Conservation (phyloP, 2,113 vertebrate species). For the Seriola quinqueradiata region DNA sequence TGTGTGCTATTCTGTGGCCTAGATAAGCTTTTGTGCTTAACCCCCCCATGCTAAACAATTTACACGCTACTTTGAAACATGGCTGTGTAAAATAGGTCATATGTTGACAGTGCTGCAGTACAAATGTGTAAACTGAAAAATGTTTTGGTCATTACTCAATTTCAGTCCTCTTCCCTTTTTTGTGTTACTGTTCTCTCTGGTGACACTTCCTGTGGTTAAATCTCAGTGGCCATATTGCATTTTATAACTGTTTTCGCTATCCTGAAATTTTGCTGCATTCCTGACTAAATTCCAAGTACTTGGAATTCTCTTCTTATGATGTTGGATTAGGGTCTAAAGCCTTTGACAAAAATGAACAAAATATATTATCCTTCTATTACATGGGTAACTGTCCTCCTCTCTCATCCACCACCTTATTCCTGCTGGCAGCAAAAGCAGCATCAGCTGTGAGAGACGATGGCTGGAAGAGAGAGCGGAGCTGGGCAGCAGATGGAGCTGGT, state of each 20-base stretch:
- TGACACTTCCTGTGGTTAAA: neutral
- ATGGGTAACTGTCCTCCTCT: constrained; percentile 20
- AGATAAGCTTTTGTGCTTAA: constrained; percentile 53
- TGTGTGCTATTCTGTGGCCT: constrained; percentile 51
- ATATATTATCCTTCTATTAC: neutral
- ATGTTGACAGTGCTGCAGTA: constrained; percentile 3
- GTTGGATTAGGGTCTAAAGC: neutral
- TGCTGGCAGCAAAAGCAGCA: constrained; percentile 43
- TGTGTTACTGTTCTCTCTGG: neutral
- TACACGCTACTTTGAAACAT: constrained; percentile 9
- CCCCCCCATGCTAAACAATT: constrained; percentile 18
- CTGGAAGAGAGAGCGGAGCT: constrained; percentile 90
- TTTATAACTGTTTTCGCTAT: neutral
- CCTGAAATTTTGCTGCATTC: neutral
- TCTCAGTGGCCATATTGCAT: neutral
- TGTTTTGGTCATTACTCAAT: neutral
- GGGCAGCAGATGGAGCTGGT: constrained; percentile 95
- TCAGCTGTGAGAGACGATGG: constrained; percentile 91
- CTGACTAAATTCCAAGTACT: neutral
- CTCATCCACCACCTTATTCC: constrained; percentile 16
- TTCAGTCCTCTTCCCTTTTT: neutral
- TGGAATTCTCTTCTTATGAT: neutral
- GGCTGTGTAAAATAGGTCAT: constrained; percentile 36
- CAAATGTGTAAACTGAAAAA: constrained; percentile 15
- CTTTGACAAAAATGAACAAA: neutral